Conservation (phyloP, 2,113 vertebrate species). For the Sinosuthora webbiana region DNA sequence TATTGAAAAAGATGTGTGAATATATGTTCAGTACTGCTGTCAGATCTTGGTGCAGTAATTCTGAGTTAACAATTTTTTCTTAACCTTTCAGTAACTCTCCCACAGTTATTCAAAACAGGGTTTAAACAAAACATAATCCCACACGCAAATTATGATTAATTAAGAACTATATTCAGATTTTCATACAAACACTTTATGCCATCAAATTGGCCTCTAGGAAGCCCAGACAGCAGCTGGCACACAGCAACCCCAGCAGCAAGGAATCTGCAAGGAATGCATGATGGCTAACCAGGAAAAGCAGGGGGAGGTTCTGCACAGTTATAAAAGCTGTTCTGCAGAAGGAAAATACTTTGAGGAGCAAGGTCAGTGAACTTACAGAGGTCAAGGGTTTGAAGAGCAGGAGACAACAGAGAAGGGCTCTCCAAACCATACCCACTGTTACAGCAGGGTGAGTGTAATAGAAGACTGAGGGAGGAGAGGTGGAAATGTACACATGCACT, state of each 20-base stretch:
- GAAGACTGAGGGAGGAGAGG: neutral
- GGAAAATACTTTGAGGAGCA: neutral
- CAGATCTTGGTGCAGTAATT: neutral
- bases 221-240: neutral
- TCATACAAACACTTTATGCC: neutral
- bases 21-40: neutral
- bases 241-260: neutral
- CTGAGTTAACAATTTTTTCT: neutral
- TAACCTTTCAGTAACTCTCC: neutral
- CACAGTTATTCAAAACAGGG: neutral
- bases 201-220: neutral
- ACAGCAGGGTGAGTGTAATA: neutral
- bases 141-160: neutral
- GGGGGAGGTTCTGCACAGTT: neutral
- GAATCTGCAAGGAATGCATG: neutral
- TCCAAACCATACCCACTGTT: neutral
- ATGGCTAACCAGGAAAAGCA: neutral
- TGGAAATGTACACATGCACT: neutral
- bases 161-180: neutral
- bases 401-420: neutral
- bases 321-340: neutral
- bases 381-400: neutral
- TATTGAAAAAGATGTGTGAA: conserved; percentile 19
- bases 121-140: neutral
- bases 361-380: neutral